These are phyloP conservation scores for Agriotes lineatus DNA, from an alignment of 2,888 invertebrate genomes.

Conservation along the genomic window DNA sequence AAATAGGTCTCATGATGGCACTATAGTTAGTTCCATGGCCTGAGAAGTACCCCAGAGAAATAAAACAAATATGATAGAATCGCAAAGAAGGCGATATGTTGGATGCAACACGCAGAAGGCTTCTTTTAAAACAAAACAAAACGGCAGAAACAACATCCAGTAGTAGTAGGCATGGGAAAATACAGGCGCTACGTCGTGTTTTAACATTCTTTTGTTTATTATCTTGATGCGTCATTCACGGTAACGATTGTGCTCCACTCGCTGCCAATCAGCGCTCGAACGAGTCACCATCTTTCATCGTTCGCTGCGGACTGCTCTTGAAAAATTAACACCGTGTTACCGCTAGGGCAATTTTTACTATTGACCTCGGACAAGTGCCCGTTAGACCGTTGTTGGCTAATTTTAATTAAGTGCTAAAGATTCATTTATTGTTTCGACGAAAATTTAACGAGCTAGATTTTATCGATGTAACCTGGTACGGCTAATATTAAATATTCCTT, in stretches of 20 bases:
- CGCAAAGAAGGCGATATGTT: constrained; percentile 14
- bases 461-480: too few species aligned
- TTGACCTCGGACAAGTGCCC: constrained; percentile 4
- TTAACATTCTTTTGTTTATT: constrained; percentile 62
- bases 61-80: constrained; percentile 12
- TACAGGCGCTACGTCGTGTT: constrained; percentile 56
- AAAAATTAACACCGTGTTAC: constrained; percentile 18
- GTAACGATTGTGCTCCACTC: constrained; percentile 59
- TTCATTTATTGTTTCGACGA: not conserved
- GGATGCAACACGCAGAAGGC: constrained; percentile 11
- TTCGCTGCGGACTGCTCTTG: constrained; percentile 8
- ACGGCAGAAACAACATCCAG: constrained; percentile 31
- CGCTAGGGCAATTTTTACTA: constrained; percentile 9
- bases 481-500: too few species aligned
- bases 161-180: constrained; percentile 58
- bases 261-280: constrained; percentile 51
- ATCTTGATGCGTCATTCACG: constrained; percentile 64
- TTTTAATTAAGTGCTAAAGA: not conserved
- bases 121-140: constrained; percentile 29
- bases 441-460: too few species aligned
- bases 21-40: constrained; percentile 13
- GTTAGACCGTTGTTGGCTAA: not conserved
- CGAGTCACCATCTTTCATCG: constrained; percentile 41
- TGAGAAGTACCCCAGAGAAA: not conserved
- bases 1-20: constrained; percentile 1